A percentile compares a stretch with the other conserved stretches of the same genome.
These are phyloP conservation scores for Alviniconcha strummeri DNA, from an alignment of 2,888 invertebrate genomes.

Conservation along the genomic window DNA sequence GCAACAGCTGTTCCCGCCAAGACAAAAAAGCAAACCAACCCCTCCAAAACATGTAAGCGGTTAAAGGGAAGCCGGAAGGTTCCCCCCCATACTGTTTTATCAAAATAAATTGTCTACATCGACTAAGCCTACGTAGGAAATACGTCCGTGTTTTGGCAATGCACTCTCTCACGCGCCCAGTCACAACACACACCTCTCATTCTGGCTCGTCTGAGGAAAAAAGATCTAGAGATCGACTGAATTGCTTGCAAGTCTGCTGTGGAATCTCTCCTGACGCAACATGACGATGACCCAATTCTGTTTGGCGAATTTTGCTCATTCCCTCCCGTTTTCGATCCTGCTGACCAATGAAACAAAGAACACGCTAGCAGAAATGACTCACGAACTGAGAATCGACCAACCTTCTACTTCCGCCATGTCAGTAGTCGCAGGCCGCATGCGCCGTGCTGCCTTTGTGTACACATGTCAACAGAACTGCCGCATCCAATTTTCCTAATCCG, in stretches of 20 bases:
- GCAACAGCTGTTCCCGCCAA: constrained; percentile 1
- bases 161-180: not conserved
- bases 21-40: not conserved
- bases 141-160: constrained; percentile 2
- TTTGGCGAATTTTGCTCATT: not conserved
- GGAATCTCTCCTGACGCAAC: constrained; percentile 7
- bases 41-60: no score
- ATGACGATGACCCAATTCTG: constrained; percentile 27
- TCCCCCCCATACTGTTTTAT: no score
- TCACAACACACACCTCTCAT: not conserved
- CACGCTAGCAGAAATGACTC: constrained; percentile 55
- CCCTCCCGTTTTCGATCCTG: constrained; percentile 3
- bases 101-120: no score
- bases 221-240: not conserved
- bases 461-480: constrained; percentile 23
- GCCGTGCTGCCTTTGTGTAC: constrained; percentile 16
- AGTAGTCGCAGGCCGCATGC: constrained; percentile 30
- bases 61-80: no score
- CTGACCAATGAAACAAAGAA: constrained; percentile 62
- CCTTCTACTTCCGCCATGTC: constrained; percentile 35
- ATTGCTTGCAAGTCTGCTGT: not conserved
- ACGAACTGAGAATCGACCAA: constrained; percentile 25
- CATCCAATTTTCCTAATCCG: not conserved
- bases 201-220: not conserved
- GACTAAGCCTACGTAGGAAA: not conserved